Base-by-base conservation (phyloP, 2,113 vertebrate species). In the Pluvianellus socialis region DNA sequence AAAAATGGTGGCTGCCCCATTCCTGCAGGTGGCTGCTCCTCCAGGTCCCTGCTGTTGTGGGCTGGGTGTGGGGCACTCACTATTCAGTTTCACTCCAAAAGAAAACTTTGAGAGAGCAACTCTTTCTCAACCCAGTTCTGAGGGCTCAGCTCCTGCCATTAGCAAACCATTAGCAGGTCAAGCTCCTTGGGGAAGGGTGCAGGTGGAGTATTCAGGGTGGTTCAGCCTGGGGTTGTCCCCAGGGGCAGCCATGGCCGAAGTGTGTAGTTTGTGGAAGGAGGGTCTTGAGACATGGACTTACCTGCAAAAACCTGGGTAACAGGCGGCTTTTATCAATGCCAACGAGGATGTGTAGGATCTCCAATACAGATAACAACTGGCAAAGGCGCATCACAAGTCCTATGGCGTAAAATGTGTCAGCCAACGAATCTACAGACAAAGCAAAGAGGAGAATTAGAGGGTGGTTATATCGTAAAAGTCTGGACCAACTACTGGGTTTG, bases 401-500 rank as follows among this genome's bases (percentile, higher is more conserved):
- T 44, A 99, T 98, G 2, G 99, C 98, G 95, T 99, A 98, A 95
- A 99, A 99, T 0, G 98, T 99, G 96, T 99, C 99, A 1, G 98
- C 99, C 90, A 99, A 23, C 8, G 98, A 98, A 97, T 98, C 99
- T 99, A 88, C n/a, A 90, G 63, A 40, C 44, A 66, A 79, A 79
- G 45, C 33, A 49, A 88, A 88, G 65, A 96, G 32, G 21, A 80
- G 71, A 67, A 61, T 82, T 33, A 82, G 62, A 87, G 12, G 3
- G 11, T 32, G 19, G n/a, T 58, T 81, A 55, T 42, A 38, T 1
- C 61, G 33, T 16, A 38, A 32, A 91, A 77, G 26, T 56, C 47
- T 63, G 33, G 9, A 14, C 11, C 16, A 79, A 2, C 38, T 73
- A 6, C 20, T 44, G 26, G 8, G 5, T 82, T 88, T 90, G 14